Conservation (phyloP, 2,113 vertebrate genomes). For the Chaetops frenatus region DNA sequence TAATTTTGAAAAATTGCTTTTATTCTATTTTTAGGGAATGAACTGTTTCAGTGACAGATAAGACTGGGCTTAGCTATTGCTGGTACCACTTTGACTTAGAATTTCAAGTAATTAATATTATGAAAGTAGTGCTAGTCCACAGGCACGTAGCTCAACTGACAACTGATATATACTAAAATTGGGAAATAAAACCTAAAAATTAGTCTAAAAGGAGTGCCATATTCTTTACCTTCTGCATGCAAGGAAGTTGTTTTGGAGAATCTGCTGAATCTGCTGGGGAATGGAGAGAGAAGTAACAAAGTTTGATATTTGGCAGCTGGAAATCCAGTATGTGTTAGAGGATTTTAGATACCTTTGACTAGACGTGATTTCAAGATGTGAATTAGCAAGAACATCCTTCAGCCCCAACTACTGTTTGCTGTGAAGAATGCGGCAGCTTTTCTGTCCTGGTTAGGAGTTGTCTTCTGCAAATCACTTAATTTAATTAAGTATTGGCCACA, state of each 20-base stretch:
- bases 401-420: not conserved
- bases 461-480: not conserved
- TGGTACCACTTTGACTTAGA: not conserved
- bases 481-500: not conserved
- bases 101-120: not conserved
- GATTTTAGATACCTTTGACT: not conserved
- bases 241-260: not conserved
- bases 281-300: not conserved
- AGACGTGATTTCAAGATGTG: not conserved
- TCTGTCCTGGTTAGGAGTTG: not conserved
- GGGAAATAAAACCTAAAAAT: not conserved
- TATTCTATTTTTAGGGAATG: not conserved
- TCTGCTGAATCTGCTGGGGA: not conserved
- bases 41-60: not conserved
- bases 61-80: not conserved
- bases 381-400: not conserved
- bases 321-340: not conserved
- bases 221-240: not conserved
- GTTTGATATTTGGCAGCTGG: not conserved
- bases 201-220: not conserved
- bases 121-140: not conserved
- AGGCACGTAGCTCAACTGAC: not conserved
- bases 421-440: not conserved
- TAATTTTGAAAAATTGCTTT: not conserved
- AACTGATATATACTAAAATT: not conserved